These are phyloP conservation scores for Paraplagusia blochii DNA, from an alignment of 2,113 vertebrate species.

Conservation along the genomic window DNA sequence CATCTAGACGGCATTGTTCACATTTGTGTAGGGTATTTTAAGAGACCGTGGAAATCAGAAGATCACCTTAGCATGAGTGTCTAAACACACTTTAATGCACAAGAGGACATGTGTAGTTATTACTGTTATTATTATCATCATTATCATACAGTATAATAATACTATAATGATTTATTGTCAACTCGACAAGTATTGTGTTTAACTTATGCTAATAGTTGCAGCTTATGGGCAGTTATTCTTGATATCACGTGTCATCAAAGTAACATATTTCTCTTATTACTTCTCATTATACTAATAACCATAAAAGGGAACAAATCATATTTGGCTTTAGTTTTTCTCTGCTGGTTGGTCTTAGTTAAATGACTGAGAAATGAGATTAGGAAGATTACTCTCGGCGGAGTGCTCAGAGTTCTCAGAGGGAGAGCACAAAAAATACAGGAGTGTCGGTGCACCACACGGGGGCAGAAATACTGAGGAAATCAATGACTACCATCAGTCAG, in stretches of 20 bases:
- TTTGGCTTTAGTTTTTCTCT: neutral
- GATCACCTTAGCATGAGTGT: neutral
- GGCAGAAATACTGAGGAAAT: conserved; percentile 71
- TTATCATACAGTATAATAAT: too few relatives aligned
- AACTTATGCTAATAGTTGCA: too few relatives aligned
- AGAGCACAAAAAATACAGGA: conserved; percentile 18
- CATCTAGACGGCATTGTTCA: neutral
- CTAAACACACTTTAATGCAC: neutral
- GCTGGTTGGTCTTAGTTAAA: neutral
- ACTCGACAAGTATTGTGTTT: too few relatives aligned
- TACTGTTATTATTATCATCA: neutral
- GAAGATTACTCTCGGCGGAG: neutral
- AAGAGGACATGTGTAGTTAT: neutral
- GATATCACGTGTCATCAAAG: too few relatives aligned
- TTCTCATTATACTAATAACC: too few relatives aligned
- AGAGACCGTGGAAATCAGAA: neutral
- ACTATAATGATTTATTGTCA: too few relatives aligned
- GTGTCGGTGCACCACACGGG: conserved; percentile 68
- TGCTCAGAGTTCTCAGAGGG: too few relatives aligned
- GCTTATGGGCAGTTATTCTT: too few relatives aligned
- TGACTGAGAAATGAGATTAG: neutral
- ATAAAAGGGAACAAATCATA: too few relatives aligned
- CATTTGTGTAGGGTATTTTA: neutral
- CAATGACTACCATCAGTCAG: conserved; percentile 18
- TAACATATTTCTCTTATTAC: too few relatives aligned